Evolutionary conservation across 2,888 invertebrate species (phyloP), one percentile per base, ranked within the genome.

Genomic region (Nemurella pictetii): DNA sequence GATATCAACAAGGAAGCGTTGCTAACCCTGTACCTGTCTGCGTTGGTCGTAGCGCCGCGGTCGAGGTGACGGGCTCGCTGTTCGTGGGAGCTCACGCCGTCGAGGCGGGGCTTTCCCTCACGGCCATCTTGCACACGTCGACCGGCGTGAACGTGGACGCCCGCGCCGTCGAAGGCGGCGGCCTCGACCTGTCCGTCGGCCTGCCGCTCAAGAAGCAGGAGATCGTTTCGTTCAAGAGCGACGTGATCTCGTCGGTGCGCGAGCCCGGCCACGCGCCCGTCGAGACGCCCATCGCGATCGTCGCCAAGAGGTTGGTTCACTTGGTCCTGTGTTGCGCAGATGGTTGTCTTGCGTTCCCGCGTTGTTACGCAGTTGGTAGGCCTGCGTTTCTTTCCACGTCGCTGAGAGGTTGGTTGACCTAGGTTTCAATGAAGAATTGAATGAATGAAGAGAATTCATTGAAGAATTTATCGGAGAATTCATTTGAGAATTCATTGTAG

Each of bases 171-270:
- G 92, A 94, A 73, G 95, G 95, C 0, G 92, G 92, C 85, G 94
- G 95, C 0, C 91, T 97, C 80, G 96, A 96, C 88, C 89, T 97
- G 0, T 94, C 95, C 88, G 89, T 97, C 72, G 94, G 94, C 5
- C 90, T 97, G 0, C 98, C 98, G 0, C 92, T 96, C 80, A 94
- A 95, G 84, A 95, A 96, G 87, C 95, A 97, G 88, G 96, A 97
- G 88, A 90, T 98, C 0, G 25, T 86, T 26, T 85, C 35, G 20
- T 7, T 86, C 27, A 84, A 82, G 74, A 81, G 84, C 20, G 93
- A 94, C 80, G 90, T 96, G 5, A 92, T 95, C 4, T 93, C 94
- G 88, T 92, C 93, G 87, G 91, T 92, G 0, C 91, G 93, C n/a
- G 94, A 95, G 88, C 93, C 92, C 85, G 94, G 94, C 25, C 92